Evolutionary conservation across 2,888 invertebrate species (phyloP).

Genomic region (Zygogramma bicolorata): DNA sequence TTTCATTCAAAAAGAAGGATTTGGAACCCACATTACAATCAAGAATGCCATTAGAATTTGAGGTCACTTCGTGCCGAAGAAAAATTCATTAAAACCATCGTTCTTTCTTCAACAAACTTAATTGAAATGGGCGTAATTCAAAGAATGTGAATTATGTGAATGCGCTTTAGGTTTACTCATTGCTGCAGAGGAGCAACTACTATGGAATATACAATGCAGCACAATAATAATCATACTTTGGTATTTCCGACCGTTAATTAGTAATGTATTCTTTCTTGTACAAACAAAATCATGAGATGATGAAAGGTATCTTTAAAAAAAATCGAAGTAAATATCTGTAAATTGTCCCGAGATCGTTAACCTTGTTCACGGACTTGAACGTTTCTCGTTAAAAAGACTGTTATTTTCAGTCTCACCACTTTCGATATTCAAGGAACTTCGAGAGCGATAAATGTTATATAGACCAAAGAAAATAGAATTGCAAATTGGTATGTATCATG

Average conservation of each 20-base stretch:
- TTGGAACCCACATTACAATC: conserved; percentile 36
- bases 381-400: too few relatives aligned
- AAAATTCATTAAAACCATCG: conserved; percentile 28
- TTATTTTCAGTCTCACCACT: too few relatives aligned
- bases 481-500: too few relatives aligned
- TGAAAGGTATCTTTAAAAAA: too few relatives aligned
- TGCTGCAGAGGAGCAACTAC: background rate
- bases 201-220: background rate
- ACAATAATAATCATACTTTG: background rate
- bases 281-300: too few relatives aligned
- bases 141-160: background rate
- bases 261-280: too few relatives aligned
- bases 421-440: too few relatives aligned
- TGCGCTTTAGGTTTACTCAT: background rate
- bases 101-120: conserved; percentile 21
- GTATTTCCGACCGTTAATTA: background rate
- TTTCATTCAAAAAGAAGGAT: conserved; percentile 42
- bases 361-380: too few relatives aligned
- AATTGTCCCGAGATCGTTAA: too few relatives aligned
- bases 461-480: too few relatives aligned
- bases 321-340: too few relatives aligned
- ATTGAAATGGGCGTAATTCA: conserved; percentile 9
- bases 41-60: conserved; percentile 28
- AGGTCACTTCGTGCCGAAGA: conserved; percentile 28
- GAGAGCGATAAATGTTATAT: too few relatives aligned